A percentile compares a stretch with the other conserved stretches of the same genome.
Evolutionary conservation across 1,140 invertebrate genomes (phyloP).

Genomic region (Dryas iulia): DNA sequence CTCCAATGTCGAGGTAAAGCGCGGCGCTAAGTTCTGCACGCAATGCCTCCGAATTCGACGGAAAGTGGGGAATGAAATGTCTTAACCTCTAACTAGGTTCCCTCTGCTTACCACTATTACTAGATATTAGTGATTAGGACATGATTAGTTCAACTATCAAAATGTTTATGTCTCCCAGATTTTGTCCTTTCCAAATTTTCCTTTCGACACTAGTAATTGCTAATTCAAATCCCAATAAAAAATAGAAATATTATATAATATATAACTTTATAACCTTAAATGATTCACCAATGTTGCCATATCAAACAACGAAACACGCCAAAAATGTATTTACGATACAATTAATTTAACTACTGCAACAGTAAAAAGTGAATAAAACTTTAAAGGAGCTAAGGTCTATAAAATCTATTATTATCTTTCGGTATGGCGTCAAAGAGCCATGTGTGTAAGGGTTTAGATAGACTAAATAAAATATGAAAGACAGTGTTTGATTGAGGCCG

Average conservation of each 20-base stretch:
- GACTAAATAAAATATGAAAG: no score
- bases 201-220: no score
- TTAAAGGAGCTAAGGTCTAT: constrained; percentile 21
- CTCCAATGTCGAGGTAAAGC: no score
- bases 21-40: no score
- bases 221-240: neutral
- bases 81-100: no score
- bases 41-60: no score
- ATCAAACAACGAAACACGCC: constrained; percentile 11
- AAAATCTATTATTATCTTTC: constrained; percentile 35
- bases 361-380: constrained; percentile 37
- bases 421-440: constrained; percentile 22
- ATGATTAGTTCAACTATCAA: no score
- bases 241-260: neutral
- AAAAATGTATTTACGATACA: constrained; percentile 25
- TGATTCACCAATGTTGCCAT: constrained; percentile 25
- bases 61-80: no score
- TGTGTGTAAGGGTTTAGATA: constrained; percentile 6
- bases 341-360: constrained; percentile 23
- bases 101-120: no score
- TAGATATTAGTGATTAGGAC: no score
- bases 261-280: neutral
- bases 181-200: neutral
- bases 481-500: no score
- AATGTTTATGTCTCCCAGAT: no score